Evolutionary conservation across 2,888 invertebrate species (phyloP), one percentile per base, ranked within the genome.

Genomic region (Sarcophaga rosellei): DNA sequence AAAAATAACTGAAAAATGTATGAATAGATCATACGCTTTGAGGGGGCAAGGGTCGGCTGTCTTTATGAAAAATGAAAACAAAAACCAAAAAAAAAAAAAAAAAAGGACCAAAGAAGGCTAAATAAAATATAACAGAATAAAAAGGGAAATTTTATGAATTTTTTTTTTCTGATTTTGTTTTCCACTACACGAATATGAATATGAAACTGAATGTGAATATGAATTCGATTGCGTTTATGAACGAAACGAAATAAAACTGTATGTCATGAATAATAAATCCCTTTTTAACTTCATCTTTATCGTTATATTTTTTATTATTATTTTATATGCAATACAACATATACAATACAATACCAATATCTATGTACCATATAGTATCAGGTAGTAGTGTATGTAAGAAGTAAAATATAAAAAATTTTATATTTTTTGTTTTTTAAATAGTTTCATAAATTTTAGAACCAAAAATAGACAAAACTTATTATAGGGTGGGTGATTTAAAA

Each of bases 261-360:
- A 90, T 89, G 91, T 91, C 91, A 91, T 92, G 92, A 92, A 92
- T 92, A 92, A 91, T 91, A 91, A 91, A 92, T 90, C 89, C 89
- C 89, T 89, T 35, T 8, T 53, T 57, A n/a, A 59, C 35, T 70
- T 70, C 4, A 11, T 59, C n/a, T 66, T 66, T 61, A 59, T 59
- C 25, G 15, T 63, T 25, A n/a, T 61, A 23, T 89, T 86, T 86
- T 89, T 84, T 89, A 88, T 80, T 82, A 73, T 89, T 70, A 65
- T 84, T 73, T 72, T 75, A 75, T 35, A 10, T 35, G 35, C 35
- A 35, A 2, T 35, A 35, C 2, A 35, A 10, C 35, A 35, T 35
- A 35, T 35, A 35, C 35, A 35, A 35, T 25, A 25, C 6, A 25
- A 25, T 25, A 25, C 25, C 5, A 59, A 81, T 81, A 74, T 81